Evolutionary conservation across 23 tunicate species (phyloP).

Genomic region (Trididemnum clinides): DNA sequence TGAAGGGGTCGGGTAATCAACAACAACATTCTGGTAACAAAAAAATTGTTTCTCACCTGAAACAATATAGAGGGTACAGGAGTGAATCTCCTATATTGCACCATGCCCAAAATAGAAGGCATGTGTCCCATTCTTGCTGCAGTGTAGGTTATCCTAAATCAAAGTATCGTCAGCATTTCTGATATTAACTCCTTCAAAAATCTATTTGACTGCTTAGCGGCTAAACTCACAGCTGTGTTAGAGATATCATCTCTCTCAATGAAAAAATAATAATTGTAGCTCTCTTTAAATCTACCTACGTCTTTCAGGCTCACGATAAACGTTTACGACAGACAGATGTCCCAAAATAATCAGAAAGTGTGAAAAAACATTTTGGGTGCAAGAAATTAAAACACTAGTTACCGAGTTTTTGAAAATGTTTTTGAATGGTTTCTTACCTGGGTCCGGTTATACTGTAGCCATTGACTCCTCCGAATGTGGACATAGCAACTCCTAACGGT

Average conservation of each 20-base stretch:
- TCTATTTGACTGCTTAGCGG: too few species aligned
- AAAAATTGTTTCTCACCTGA: slow-evolving; percentile 45
- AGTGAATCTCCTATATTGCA: slow-evolving; percentile 59
- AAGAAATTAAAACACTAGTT: too few species aligned
- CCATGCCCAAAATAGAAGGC: slow-evolving; percentile 81
- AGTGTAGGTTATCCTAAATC: slow-evolving; percentile 69
- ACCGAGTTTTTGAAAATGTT: too few species aligned
- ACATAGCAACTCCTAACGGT: slow-evolving; percentile 87
- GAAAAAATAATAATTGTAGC: too few species aligned
- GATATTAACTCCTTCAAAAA: background rate
- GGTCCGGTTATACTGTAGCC: slow-evolving; percentile 90
- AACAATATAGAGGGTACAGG: slow-evolving; percentile 91
- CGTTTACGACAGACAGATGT: too few species aligned
- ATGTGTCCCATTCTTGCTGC: slow-evolving; percentile 92
- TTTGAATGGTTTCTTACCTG: slow-evolving; percentile 34
- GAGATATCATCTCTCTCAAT: too few species aligned
- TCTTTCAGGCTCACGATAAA: too few species aligned
- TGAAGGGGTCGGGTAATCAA: too few species aligned
- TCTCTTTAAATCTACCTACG: too few species aligned
- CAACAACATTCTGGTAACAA: background rate
- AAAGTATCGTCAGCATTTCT: background rate
- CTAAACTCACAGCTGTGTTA: too few species aligned
- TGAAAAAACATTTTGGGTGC: background rate
- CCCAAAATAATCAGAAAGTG: background rate
- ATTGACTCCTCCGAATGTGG: slow-evolving; percentile 85